These are phyloP conservation scores for Thyatira batis DNA, from an alignment of 2,888 invertebrate genomes.

Conservation along the genomic window DNA sequence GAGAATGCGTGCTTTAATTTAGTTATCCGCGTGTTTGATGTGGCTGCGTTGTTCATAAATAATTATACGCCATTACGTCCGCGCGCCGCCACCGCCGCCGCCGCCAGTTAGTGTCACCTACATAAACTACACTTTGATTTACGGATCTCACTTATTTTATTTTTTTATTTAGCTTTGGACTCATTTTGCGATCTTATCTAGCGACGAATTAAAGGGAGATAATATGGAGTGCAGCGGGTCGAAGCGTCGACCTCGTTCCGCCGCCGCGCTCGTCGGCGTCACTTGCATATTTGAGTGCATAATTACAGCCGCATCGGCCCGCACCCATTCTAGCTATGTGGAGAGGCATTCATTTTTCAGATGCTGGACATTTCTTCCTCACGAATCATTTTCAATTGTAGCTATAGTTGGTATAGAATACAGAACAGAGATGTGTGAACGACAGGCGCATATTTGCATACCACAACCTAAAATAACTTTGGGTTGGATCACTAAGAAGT, in stretches of 20 bases:
- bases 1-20: background rate
- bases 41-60: background rate
- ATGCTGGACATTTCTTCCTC: no score
- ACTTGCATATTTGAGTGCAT: background rate
- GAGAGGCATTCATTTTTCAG: no score
- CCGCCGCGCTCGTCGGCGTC: background rate
- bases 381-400: no score
- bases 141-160: background rate
- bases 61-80: background rate
- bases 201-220: background rate
- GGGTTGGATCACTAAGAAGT: no score
- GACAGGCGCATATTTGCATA: no score
- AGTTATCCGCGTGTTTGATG: background rate
- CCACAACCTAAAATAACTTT: no score
- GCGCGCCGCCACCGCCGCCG: no score
- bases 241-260: background rate
- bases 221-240: background rate
- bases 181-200: background rate
- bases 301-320: background rate
- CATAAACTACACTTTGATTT: background rate
- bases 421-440: no score
- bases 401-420: no score
- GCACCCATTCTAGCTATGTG: background rate
- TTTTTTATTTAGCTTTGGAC: background rate
- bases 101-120: background rate